A percentile compares a stretch with the other conserved stretches of the same genome.
phyloP scores from a whole-genome alignment of 2,797 vertebrate species.

The Channa striata region DNA sequence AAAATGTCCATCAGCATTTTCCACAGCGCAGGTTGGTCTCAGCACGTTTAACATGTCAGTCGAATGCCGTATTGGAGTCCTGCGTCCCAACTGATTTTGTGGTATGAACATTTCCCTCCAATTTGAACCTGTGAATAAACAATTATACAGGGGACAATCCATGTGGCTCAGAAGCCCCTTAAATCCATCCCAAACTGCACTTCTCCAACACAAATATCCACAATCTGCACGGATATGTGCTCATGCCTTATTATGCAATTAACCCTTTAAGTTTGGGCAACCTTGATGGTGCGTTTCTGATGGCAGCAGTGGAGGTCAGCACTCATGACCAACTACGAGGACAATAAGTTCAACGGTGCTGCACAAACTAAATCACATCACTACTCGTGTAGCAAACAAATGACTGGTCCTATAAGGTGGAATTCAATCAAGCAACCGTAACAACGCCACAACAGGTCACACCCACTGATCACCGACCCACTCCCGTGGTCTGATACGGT shows the following conservation, averaged over 20 bases:
- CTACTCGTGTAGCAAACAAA: background rate
- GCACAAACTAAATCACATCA: background rate
- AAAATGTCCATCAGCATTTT: background rate
- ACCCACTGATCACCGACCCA: conserved; percentile 13
- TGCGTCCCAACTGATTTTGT: too few species aligned
- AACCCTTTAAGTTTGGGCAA: conserved; percentile 11
- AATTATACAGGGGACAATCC: conserved; percentile 8
- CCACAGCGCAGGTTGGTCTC: too few species aligned
- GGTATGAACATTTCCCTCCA: too few species aligned
- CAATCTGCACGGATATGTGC: background rate
- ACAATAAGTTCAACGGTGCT: background rate
- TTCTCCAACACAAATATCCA: background rate
- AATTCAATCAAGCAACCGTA: background rate
- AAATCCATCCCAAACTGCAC: background rate
- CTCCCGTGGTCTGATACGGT: background rate
- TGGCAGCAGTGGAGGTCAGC: background rate
- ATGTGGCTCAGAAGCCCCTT: conserved; percentile 1
- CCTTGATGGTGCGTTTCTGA: conserved; percentile 9
- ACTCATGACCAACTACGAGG: conserved; percentile 11
- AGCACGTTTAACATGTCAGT: too few species aligned
- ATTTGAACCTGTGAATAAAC: background rate
- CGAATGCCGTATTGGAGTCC: too few species aligned
- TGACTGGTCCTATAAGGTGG: background rate
- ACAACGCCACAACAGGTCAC: conserved; percentile 25
- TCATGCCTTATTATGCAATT: background rate